Evolutionary conservation across 2,113 vertebrate genomes (phyloP), one percentile per base, ranked within the genome.

Genomic region (Oxyruncus cristatus): DNA sequence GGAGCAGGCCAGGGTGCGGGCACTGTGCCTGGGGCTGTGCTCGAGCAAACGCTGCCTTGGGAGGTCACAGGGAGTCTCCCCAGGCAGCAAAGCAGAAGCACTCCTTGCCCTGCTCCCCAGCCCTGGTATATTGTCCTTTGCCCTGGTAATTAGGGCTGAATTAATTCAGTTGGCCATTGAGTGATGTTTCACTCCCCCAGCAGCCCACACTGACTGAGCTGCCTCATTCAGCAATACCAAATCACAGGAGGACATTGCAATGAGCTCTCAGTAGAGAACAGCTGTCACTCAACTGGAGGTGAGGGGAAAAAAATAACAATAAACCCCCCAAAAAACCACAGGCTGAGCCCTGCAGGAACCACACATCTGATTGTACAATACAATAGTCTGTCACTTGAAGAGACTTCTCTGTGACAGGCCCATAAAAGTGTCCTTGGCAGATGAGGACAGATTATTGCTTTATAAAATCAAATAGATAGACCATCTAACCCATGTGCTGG

Each of bases 21-120:
- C 0, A 0, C 79, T 10, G 63, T 32, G 15, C 56, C 72, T 27
- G 56, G 86, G 41, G 32, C 0, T 22, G 33, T 4, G 15, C 74
- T 26, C n/a, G 11, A 39, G 39, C 68, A 62, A n/a, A 5, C 27
- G n/a, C 26, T 30, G 26, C 62, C 41, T 55, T 0, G 2, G 27
- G 30, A 27, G 55, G 4, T 12, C 24, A 20, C 55, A 20, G 22
- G 46, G 37, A 14, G 13, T 8, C n/a, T 53, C 26, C 23, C 28
- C 37, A 55, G 30, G 17, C 9, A 71, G 28, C 65, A 81, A 46
- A 84, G 5, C 35, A 55, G 74, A 77, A 74, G 7, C 42, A 39
- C 22, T 14, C 47, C 46, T 67, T 81, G 46, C 17, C 30, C 33
- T 63, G 26, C 44, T 32, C 26, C 49, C 7, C 33, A 50, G 14